Percentiles rank a stretch among this genome's conserved stretches.
Conservation (phyloP, 2,113 vertebrate species). For the Lepus americanus region DNA sequence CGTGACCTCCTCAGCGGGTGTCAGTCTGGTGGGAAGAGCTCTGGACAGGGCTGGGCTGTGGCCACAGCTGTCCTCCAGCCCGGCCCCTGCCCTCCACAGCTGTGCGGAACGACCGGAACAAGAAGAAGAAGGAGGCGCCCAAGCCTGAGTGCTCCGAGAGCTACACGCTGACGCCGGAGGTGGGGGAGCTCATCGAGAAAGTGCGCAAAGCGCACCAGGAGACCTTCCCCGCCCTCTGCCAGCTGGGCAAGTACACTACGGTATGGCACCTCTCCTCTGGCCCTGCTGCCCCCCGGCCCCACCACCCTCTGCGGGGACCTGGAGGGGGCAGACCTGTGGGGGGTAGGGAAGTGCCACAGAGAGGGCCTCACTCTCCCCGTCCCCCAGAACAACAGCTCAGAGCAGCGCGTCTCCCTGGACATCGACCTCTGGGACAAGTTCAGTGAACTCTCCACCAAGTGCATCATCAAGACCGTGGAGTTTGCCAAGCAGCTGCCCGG, state of each 20-base stretch:
- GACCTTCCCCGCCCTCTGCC: constrained; percentile 98
- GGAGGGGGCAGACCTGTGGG: constrained; percentile 15
- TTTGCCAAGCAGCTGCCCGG: constrained; percentile 99
- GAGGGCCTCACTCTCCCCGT: background rate
- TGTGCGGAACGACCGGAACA: constrained; percentile 98
- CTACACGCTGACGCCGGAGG: constrained; percentile 95
- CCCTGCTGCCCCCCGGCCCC: background rate
- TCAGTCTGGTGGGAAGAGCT: background rate
- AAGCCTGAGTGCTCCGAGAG: constrained; percentile 96
- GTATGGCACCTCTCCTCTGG: constrained; percentile 85
- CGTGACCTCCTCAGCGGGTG: background rate
- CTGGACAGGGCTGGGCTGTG: background rate
- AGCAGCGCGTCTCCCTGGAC: constrained; percentile 95
- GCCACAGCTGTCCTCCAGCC: background rate
- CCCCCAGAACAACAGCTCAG: constrained; percentile 96
- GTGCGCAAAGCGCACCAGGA: constrained; percentile 98
- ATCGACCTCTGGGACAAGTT: constrained; percentile 99
- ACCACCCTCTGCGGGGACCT: background rate
- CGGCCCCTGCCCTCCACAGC: constrained; percentile 85
- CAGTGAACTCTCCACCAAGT: constrained; percentile 98
- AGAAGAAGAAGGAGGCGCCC: constrained; percentile 98
- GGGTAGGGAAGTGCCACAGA: fast-evolving
- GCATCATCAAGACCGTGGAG: constrained; percentile 99
- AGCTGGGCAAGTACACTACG: constrained; percentile 99
- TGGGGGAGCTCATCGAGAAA: constrained; percentile 97